A percentile compares a stretch with the other conserved stretches of the same genome.
phyloP scores from a whole-genome alignment of 1,140 invertebrate species.

The Nephila pilipes region DNA sequence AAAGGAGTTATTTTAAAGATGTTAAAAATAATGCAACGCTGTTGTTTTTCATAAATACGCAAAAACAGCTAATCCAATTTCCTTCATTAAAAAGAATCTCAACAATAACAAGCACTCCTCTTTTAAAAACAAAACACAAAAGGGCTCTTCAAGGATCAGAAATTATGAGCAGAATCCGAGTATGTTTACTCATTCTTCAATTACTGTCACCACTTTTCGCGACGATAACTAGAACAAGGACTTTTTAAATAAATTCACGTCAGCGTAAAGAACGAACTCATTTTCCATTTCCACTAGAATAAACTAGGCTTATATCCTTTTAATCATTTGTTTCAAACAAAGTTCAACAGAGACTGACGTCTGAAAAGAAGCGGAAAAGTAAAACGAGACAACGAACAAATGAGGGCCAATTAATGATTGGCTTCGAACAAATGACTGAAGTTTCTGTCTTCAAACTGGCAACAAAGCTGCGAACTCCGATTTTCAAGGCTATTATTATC shows the following conservation, averaged over 20 bases:
- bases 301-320: conserved; percentile 44
- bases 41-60: too few relatives aligned
- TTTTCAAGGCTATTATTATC: conserved; percentile 74
- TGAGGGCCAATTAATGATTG: conserved; percentile 76
- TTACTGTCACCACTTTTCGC: conserved; percentile 1
- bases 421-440: conserved; percentile 75
- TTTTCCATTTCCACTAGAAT: conserved; percentile 36
- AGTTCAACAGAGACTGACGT: conserved; percentile 60
- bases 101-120: too few relatives aligned
- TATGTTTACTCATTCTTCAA: not conserved
- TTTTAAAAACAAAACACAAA: not conserved
- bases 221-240: conserved; percentile 27
- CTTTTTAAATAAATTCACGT: not conserved
- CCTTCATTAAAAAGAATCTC: too few relatives aligned
- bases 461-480: conserved; percentile 75
- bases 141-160: not conserved
- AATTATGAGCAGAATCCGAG: not conserved
- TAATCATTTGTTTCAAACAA: conserved; percentile 70
- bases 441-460: conserved; percentile 73
- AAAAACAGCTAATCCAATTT: too few relatives aligned
- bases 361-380: conserved; percentile 58
- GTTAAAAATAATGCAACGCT: too few relatives aligned
- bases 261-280: not conserved
- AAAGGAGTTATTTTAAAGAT: too few relatives aligned
- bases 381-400: conserved; percentile 72